Evolutionary conservation across 2,888 invertebrate species (phyloP).

Genomic region (Abscondita cerata): DNA sequence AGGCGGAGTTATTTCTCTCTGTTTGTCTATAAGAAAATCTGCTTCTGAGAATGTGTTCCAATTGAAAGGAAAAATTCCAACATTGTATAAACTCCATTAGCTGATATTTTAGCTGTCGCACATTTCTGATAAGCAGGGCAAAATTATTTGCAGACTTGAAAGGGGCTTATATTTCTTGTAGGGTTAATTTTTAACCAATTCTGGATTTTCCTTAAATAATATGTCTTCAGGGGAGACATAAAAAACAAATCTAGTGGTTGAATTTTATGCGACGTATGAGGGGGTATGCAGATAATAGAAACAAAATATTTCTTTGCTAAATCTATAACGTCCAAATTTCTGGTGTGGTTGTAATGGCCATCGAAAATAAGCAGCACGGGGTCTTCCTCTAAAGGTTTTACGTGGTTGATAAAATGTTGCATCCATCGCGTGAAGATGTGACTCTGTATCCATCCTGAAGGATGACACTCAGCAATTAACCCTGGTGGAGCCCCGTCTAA

Average conservation of each 20-base stretch:
- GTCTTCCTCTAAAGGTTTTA: too few species aligned
- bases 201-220: slow-evolving; percentile 1
- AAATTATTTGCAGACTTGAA: slow-evolving; percentile 1
- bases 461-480: too few species aligned
- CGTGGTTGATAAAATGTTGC: too few species aligned
- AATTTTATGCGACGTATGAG: slow-evolving; percentile 1
- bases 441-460: too few species aligned
- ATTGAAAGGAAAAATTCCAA: slow-evolving; percentile 4
- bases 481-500: too few species aligned
- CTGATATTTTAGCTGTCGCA: slow-evolving; percentile 9
- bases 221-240: background rate
- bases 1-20: background rate
- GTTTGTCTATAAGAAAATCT: slow-evolving; percentile 6
- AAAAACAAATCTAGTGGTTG: slow-evolving; percentile 5
- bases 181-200: slow-evolving; percentile 11
- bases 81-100: slow-evolving; percentile 6
- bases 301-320: too few species aligned
- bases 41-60: slow-evolving; percentile 7
- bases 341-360: too few species aligned
- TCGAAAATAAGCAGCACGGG: too few species aligned
- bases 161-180: slow-evolving; percentile 1
- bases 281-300: too few species aligned
- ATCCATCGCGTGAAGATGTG: too few species aligned
- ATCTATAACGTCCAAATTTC: too few species aligned
- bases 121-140: slow-evolving; percentile 7